Conservation (phyloP, 1,140 invertebrate genomes). For the Oscheius sp. region DNA sequence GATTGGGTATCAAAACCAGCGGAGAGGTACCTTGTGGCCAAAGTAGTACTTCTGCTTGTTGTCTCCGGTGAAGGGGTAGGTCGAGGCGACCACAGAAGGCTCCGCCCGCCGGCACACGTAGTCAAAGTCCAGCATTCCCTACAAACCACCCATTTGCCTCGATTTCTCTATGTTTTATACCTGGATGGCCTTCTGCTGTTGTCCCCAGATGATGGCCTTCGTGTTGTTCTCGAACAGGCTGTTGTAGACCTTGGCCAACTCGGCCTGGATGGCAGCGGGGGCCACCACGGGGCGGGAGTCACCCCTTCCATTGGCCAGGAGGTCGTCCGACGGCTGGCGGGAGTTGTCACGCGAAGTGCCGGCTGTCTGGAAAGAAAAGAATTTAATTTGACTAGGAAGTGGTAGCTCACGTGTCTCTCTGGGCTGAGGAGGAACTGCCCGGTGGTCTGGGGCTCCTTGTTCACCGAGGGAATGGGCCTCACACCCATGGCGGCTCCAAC, state of each 20-base stretch:
- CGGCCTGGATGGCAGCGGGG: not conserved
- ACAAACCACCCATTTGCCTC: slow-evolving; percentile 3
- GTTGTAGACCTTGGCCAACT: not conserved
- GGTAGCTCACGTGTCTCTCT: slow-evolving; percentile 67
- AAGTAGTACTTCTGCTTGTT: slow-evolving; percentile 99
- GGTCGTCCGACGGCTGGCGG: slow-evolving; percentile 9
- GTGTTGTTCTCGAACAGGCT: slow-evolving; percentile 77
- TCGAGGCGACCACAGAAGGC: slow-evolving; percentile 82
- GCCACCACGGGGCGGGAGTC: not conserved
- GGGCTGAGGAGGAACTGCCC: slow-evolving; percentile 89
- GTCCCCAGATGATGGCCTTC: slow-evolving; percentile 95
- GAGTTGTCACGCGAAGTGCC: slow-evolving; percentile 32
- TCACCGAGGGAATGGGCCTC: slow-evolving; percentile 70
- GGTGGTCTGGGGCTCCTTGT: slow-evolving; percentile 73
- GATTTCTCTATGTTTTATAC: slow-evolving; percentile 10
- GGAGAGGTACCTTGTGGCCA: slow-evolving; percentile 79
- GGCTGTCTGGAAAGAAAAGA: slow-evolving; percentile 39
- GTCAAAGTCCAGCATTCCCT: slow-evolving; percentile 94
- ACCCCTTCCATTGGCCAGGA: not conserved
- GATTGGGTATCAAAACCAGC: not conserved
- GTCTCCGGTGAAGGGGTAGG: slow-evolving; percentile 97
- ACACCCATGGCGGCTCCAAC: slow-evolving; percentile 94
- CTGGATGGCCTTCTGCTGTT: slow-evolving; percentile 96
- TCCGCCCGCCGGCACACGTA: slow-evolving; percentile 88
- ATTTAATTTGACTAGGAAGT: not conserved